A percentile compares a stretch with the other conserved stretches of the same genome.
These are phyloP conservation scores for Falcunculus frontatus DNA, from an alignment of 2,113 vertebrate species.

Conservation along the genomic window DNA sequence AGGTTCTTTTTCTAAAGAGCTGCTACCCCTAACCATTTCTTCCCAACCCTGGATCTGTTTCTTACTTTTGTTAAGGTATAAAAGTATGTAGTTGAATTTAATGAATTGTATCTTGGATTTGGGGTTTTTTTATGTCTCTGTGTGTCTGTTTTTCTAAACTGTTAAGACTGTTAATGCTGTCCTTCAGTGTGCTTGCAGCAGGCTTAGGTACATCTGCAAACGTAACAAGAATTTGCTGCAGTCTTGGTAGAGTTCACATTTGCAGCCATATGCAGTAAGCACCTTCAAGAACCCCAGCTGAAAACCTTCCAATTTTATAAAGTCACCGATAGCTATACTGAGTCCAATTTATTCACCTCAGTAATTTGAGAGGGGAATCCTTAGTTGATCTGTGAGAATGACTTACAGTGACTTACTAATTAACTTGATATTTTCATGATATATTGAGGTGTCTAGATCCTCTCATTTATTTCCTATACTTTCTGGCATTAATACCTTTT, in stretches of 20 bases:
- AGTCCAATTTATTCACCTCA: not conserved
- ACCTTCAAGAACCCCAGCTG: not conserved
- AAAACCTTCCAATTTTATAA: not conserved
- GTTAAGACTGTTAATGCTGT: not conserved
- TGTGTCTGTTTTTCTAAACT: not conserved
- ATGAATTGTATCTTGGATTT: not conserved
- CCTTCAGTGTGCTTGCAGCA: not conserved
- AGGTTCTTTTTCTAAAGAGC: not conserved
- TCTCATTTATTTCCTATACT: not conserved
- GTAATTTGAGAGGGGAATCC: not conserved
- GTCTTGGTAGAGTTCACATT: not conserved
- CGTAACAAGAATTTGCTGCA: fast-evolving
- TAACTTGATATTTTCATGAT: not conserved
- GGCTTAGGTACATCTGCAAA: not conserved
- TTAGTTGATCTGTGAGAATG: not conserved
- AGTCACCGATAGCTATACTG: not conserved
- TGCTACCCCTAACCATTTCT: not conserved
- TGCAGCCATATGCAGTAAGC: not conserved
- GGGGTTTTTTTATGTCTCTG: fast-evolving
- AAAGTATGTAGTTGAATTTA: not conserved
- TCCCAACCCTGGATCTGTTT: not conserved
- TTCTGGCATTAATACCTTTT: not conserved
- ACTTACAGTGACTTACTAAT: not conserved
- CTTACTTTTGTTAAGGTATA: not conserved
- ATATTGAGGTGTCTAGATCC: not conserved